Conservation (phyloP, 2,797 vertebrate genomes). For the Pogoniulus pusillus region DNA sequence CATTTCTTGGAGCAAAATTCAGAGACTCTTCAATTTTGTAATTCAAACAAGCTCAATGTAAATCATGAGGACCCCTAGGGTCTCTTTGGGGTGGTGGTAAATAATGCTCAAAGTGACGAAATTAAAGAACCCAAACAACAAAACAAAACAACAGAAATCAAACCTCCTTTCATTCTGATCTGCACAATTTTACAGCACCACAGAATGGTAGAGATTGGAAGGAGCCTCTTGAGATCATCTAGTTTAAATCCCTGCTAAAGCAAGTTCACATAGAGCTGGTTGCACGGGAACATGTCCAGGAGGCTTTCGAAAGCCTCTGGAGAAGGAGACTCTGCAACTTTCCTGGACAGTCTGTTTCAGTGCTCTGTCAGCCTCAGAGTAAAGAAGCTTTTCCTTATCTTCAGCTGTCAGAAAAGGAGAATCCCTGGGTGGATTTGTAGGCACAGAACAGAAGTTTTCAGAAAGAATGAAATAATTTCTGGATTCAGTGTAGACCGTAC, state of each 20-base stretch:
- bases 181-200: not conserved
- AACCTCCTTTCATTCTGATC: not conserved
- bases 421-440: not conserved
- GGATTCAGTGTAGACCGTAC: not conserved
- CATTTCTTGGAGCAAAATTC: conserved; percentile 33
- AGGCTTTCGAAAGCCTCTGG: too few relatives aligned
- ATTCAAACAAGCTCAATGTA: not conserved
- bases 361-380: too few relatives aligned
- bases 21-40: conserved; percentile 27
- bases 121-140: not conserved
- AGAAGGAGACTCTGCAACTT: too few relatives aligned
- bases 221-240: too few relatives aligned
- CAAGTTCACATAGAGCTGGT: too few relatives aligned
- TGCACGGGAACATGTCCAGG: too few relatives aligned
- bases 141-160: too few relatives aligned
- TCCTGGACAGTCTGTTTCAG: too few relatives aligned
- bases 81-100: not conserved
- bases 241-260: too few relatives aligned
- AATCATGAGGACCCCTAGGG: not conserved
- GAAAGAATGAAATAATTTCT: not conserved
- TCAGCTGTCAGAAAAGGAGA: not conserved
- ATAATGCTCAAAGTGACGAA: not conserved
- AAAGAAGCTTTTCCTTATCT: not conserved
- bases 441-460: not conserved
- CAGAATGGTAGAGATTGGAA: too few relatives aligned